phyloP scores from a whole-genome alignment of 2,797 vertebrate genomes.

The Hypotaenidia okinawae region DNA sequence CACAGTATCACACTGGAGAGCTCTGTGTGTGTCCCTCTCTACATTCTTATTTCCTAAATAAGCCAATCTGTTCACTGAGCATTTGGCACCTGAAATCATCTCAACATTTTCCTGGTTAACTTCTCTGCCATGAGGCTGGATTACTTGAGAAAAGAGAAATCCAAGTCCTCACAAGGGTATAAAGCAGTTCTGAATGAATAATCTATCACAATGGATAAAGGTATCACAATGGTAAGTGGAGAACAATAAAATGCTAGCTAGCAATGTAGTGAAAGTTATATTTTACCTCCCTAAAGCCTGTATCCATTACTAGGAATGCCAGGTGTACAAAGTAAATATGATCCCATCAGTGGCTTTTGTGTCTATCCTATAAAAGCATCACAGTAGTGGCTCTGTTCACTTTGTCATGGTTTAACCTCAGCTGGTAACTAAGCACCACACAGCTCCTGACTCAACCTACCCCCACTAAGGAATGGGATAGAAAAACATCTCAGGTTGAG shows the following conservation, averaged over 20 bases:
- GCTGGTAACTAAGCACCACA: too few species aligned
- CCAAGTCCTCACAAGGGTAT: not conserved
- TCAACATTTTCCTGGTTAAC: not conserved
- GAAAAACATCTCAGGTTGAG: too few species aligned
- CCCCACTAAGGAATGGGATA: too few species aligned
- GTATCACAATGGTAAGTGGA: not conserved
- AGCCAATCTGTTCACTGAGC: not conserved
- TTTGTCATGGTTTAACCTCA: too few species aligned
- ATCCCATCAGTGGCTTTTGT: not conserved
- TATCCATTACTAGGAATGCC: not conserved
- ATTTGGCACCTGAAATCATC: not conserved
- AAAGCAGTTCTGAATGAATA: not conserved
- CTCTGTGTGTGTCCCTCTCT: not conserved
- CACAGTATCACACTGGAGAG: not conserved
- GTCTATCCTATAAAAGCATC: not conserved
- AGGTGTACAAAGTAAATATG: not conserved
- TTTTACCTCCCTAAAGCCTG: not conserved
- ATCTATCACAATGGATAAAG: not conserved
- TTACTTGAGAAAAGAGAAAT: not conserved
- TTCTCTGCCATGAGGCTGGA: not conserved
- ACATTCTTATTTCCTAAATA: not conserved
- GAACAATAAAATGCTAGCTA: not conserved
- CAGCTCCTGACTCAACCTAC: too few species aligned
- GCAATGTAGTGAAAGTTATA: not conserved
- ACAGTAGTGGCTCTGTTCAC: not conserved